Evolutionary conservation across 2,888 invertebrate species (phyloP), one percentile per base, ranked within the genome.

Genomic region (Heliconius ethilla): DNA sequence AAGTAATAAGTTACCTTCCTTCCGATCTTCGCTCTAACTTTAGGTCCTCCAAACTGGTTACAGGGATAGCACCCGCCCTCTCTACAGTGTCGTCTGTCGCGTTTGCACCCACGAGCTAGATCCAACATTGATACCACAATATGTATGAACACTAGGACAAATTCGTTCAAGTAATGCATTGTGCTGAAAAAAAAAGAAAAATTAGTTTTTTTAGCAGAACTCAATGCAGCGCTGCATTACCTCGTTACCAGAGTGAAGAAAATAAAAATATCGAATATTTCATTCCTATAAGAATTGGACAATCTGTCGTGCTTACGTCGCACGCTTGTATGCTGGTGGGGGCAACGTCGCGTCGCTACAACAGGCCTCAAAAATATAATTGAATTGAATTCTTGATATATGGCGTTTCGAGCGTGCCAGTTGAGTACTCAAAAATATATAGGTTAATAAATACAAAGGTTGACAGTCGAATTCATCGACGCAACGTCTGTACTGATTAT

Each of bases 141-240:
- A 82, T 91, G 89, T 1, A 92, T 83, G 72, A 89, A 86, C n/a
- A 90, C 84, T 40, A 92, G 81, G 5, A 90, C 81, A 73, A 91
- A 89, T 79, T 87, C 89, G 78, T 89, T 91, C 15, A 91, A 59
- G 9, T 81, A 80, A 76, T 83, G 79, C 88, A 88, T 90, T 55
- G 7, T 33, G 70, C 37, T 69, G 67, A 40, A 40, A 25, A 67
- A 18, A 37, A 27, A 33, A 37, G 22, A 3, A 2, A 18, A 66
- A 33, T 1, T 33, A 9, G 33, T 18, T 5, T 13, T 29, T 29
- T 7, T 59, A n/a, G 55, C 55, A 10, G 55, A 59, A n/a, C 55
- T n/a, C n/a, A 59, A n/a, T 9, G 55, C 3, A 18, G 22, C 22
- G 22, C 55, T n/a, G n/a, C n/a, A 2, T 1, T 6, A 22, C 18